Conservation (phyloP, 92 coral and sea anemone species). For the Porites rus region DNA sequence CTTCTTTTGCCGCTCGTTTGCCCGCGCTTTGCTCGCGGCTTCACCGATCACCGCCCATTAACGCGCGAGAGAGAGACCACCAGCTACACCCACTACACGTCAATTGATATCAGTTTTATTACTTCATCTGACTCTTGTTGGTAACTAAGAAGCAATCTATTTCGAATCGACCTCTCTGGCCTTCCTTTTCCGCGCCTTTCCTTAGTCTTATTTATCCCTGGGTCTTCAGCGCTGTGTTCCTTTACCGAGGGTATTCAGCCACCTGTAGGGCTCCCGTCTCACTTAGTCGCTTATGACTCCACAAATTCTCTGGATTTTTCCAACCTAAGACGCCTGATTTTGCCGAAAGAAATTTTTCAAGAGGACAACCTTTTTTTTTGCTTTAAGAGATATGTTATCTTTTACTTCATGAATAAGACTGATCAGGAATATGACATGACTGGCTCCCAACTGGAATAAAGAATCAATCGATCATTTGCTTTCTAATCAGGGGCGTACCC, state of each 20-base stretch:
- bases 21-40: not conserved
- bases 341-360: not conserved
- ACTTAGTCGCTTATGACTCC: not conserved
- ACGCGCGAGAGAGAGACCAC: not conserved
- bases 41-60: not conserved
- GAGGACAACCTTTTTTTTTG: not conserved
- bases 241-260: not conserved
- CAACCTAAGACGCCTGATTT: not conserved
- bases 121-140: not conserved
- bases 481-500: not conserved
- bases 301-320: not conserved
- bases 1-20: not conserved
- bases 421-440: not conserved
- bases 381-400: not conserved
- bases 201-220: not conserved
- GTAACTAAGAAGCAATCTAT: not conserved
- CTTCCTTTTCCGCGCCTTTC: not conserved
- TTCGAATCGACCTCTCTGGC: not conserved
- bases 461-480: not conserved
- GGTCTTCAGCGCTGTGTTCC: not conserved
- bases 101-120: not conserved
- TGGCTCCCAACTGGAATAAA: not conserved
- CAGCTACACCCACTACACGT: not conserved
- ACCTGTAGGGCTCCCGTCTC: not conserved
- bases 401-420: not conserved